Percentiles rank a stretch among this genome's conserved stretches.
These are phyloP conservation scores for Tokudaia muenninki DNA, from an alignment of 2,797 vertebrate genomes.

Conservation along the genomic window DNA sequence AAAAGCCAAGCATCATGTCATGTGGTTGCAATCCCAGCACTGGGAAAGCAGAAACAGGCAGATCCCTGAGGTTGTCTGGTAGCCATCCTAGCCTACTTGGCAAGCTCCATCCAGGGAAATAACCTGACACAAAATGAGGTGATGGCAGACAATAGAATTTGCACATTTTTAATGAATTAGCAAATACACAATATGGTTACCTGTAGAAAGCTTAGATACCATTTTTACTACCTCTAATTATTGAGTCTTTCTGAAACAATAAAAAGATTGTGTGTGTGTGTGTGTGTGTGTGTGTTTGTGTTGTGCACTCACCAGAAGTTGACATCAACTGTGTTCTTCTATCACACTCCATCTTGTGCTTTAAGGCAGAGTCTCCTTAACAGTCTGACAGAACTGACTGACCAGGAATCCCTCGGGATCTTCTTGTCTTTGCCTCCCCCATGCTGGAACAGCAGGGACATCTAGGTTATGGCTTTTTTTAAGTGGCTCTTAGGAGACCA, in stretches of 20 bases:
- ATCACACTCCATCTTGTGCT: not conserved
- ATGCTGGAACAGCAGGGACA: not conserved
- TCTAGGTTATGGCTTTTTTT: not conserved
- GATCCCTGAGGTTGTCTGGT: not conserved
- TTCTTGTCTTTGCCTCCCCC: not conserved
- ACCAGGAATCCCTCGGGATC: not conserved
- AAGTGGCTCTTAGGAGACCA: not conserved
- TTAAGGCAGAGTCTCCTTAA: not conserved
- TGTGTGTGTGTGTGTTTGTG: not conserved
- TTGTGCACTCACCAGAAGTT: not conserved
- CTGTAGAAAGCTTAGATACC: not conserved
- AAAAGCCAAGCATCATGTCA: not conserved
- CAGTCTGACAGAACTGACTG: not conserved
- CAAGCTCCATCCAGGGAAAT: not conserved
- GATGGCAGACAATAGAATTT: not conserved
- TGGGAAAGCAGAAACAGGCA: not conserved
- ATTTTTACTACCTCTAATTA: not conserved
- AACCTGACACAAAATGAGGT: not conserved
- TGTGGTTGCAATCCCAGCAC: not conserved
- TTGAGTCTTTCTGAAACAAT: not conserved
- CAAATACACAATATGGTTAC: not conserved
- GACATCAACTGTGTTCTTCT: not conserved
- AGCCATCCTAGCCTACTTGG: not conserved
- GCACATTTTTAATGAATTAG: not conserved
- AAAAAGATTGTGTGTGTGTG: not conserved